Conservation (phyloP, 2,797 vertebrate species). For the Spatula versicolor region DNA sequence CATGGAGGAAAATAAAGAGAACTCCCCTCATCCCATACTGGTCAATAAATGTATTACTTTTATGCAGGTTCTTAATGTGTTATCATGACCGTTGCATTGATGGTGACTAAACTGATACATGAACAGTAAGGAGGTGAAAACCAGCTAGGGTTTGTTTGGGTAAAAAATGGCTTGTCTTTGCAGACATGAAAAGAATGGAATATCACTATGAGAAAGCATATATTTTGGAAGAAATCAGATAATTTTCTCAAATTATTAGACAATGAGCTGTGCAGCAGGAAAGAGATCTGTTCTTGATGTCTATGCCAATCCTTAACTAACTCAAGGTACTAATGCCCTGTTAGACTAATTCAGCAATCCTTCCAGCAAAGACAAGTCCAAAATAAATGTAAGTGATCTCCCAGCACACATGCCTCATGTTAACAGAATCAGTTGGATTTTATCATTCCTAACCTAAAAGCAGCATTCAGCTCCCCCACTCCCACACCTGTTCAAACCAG, state of each 20-base stretch:
- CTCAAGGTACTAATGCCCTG: neutral
- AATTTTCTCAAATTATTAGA: neutral
- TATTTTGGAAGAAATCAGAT: neutral
- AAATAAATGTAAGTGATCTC: neutral
- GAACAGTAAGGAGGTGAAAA: neutral
- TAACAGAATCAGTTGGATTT: neutral
- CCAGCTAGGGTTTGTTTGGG: neutral
- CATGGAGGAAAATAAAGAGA: neutral
- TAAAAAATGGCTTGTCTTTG: neutral
- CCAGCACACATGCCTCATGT: neutral
- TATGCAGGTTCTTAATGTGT: neutral
- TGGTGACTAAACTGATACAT: accelerated
- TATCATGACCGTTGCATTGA: no score
- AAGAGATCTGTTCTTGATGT: neutral
- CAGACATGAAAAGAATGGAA: neutral
- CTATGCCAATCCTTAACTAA: neutral
- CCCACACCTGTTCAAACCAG: neutral
- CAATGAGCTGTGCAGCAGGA: neutral
- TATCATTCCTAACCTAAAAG: neutral
- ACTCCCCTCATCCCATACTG: neutral
- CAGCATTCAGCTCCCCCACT: no score
- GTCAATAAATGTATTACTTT: neutral
- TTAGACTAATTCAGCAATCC: neutral
- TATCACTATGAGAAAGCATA: accelerated
- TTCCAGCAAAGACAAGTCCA: neutral